Evolutionary conservation across 2,113 vertebrate species (phyloP), one percentile per base, ranked within the genome.

Genomic region (Pelobates fuscus): DNA sequence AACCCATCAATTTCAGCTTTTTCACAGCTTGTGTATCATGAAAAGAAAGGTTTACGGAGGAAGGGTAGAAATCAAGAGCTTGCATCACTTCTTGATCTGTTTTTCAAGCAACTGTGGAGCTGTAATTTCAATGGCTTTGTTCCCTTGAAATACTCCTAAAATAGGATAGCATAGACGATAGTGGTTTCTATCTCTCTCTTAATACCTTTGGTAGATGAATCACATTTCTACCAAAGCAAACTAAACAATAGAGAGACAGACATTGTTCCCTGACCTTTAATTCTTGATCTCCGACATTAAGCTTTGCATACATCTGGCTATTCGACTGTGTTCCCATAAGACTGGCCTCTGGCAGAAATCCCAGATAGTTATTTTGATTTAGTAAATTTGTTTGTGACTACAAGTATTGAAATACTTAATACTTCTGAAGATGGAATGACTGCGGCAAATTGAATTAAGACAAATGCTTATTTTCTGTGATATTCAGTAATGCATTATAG

Each of bases 221-320:
- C 54, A 30, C 54, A 75, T 67, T 58, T 75, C 54, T 75, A 52
- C 73, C 65, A 61, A 76, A 76, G 26, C 20, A 14, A 76, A 67
- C 59, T 27, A 76, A 60, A 67, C 73, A 76, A 76, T 76, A 68
- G 44, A 66, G 46, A 37, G 20, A 52, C 72, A 59, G 63, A 67
- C 54, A 75, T 59, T 76, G 55, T 76, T 54, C 41, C 64, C 18
- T 75, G 64, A 76, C 64, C 72, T 76, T 76, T 76, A 68, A 76
- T 76, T 60, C 55, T 57, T 21, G 54, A 67, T 75, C 63, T 46
- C 54, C 27, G 8, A 12, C 32, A 67, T 60, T 59, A 44, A 27
- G 27, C 73, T 76, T 67, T 76, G 65, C 54, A 76, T 67, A 76
- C 32, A 67, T 63, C 37, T 76, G 72, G 72, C 73, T 67, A 25